Base-by-base conservation (phyloP, 2,113 vertebrate species). In the Etheostoma cragini region DNA sequence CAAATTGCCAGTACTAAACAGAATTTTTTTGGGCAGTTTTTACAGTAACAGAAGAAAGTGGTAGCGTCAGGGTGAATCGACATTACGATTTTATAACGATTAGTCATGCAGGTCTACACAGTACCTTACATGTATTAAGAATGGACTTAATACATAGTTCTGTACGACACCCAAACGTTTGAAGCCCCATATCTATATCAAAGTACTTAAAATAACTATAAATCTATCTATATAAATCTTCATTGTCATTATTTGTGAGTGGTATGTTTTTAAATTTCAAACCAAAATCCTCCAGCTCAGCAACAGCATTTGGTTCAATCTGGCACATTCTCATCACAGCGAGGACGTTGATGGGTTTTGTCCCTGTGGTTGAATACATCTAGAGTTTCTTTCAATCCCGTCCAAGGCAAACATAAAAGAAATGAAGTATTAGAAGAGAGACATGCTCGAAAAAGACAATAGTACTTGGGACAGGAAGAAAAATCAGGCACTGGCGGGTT, bases 341-440 rank as follows among this genome's bases (percentile, higher is more conserved):
- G 56, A 3, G 22, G 26, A 71, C 13, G 1, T 50, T 8, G 26
- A 54, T 6, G 24, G 50, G 54, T 24, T 66, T 22, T 76, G 6
- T 72, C 16, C 24, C 26, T 14, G 35, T 8, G 24, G 3, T 8
- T 30, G 3, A 52, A 50, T 1, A 30, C 13, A 56, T 26, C 22
- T 26, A 5, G 42, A 58, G 42, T 35, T 33, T 72, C 1, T n/a
- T 5, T 56, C 30, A 67, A 38, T 61, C 33, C 21, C 26, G 16
- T 53, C 14, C 7, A 24, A 68, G 4, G 1, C 46, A 38, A 67
- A 72, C 50, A 4, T 45, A 33, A 33, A 38, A 60, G 26, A 70
- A 63, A 72, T 69, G 0, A 73, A 57, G 6, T 47, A 26, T 57
- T 66, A 50, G 15, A 67, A 70, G 6, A 52, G 17, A 30, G 63